Evolutionary conservation across 2,797 vertebrate species (phyloP), one percentile per base, ranked within the genome.

Genomic region (Rhinatrema bivittatum): DNA sequence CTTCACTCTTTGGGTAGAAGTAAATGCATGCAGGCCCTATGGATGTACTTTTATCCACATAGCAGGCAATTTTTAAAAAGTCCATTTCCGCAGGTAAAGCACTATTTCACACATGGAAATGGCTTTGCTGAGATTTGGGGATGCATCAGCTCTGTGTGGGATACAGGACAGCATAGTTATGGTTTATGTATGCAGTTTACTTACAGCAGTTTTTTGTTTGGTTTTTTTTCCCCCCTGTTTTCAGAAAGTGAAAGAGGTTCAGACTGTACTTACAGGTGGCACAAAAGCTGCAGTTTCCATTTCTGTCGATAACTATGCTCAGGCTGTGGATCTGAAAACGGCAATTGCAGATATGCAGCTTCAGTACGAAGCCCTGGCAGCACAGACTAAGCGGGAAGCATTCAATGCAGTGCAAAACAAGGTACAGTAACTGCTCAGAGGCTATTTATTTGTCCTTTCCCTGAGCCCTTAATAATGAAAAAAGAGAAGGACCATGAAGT

Each of bases 241-340:
- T 13, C 43, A 75, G 75, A 76, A 68, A 71, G 71, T 78, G 32
- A 74, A 63, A 48, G 75, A 77, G 49, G 73, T 77, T 20, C 60
- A 72, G 40, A 72, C 65, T 38, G 59, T 76, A 16, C 45, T 75
- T 30, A 65, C 56, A 4, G 65, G 68, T 27, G 50, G 65, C 10
- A 29, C 64, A 39, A 76, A 52, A 38, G 72, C 76, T n/a, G 74
- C 72, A 7, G 53, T 77, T 47, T 79, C 72, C 37, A 79, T 77
- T 46, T 71, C 68, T 1, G 70, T 78, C 38, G 64, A 72, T 44
- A 76, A 77, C 41, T 51, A 69, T 2, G 68, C 62, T 5, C 74
- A 74, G 30, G 66, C 74, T 1, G 43, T 58, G 11, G 70, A 75
- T 42, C 61, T 77, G 35, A 74, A 68, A 31, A 25, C 70, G 9